Conservation (phyloP, 2,888 invertebrate genomes). For the Linnaemya tessellans region DNA sequence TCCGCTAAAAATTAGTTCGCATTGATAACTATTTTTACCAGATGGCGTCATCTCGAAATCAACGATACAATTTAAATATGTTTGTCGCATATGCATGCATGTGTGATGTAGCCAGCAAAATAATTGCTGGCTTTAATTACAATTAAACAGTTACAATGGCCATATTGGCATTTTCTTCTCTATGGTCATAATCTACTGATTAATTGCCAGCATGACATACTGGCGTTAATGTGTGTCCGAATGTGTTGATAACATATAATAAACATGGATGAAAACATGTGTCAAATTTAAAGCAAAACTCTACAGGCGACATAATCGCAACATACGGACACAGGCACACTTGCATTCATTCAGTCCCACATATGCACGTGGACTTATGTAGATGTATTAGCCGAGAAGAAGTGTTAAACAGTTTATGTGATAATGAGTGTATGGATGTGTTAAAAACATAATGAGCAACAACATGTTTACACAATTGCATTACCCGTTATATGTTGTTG, state of each 20-base stretch:
- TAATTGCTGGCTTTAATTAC: not conserved
- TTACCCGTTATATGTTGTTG: constrained; percentile 71
- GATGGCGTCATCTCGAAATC: not conserved
- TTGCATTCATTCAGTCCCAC: constrained; percentile 4
- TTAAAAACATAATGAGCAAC: constrained; percentile 75
- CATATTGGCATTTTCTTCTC: constrained; percentile 13
- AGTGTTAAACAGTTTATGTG: constrained; percentile 69
- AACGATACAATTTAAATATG: not conserved
- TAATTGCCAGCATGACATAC: constrained; percentile 58
- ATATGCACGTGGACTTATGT: constrained; percentile 37
- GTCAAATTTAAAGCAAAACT: constrained; percentile 70
- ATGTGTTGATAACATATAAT: constrained; percentile 62
- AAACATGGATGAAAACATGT: constrained; percentile 71
- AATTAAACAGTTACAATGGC: not conserved
- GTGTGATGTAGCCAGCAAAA: not conserved
- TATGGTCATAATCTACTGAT: constrained; percentile 55
- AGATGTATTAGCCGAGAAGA: constrained; percentile 62
- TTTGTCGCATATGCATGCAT: not conserved
- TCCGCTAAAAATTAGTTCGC: not conserved
- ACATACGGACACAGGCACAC: constrained; percentile 10
- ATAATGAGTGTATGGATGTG: constrained; percentile 56
- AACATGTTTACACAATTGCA: constrained; percentile 76
- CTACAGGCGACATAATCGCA: constrained; percentile 67
- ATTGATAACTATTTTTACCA: not conserved
- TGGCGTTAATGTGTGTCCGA: constrained; percentile 31